Percentiles rank a stretch among this genome's conserved stretches.
These are phyloP conservation scores for Malthinus seriepunctatus DNA, from an alignment of 2,888 invertebrate species.

Conservation along the genomic window DNA sequence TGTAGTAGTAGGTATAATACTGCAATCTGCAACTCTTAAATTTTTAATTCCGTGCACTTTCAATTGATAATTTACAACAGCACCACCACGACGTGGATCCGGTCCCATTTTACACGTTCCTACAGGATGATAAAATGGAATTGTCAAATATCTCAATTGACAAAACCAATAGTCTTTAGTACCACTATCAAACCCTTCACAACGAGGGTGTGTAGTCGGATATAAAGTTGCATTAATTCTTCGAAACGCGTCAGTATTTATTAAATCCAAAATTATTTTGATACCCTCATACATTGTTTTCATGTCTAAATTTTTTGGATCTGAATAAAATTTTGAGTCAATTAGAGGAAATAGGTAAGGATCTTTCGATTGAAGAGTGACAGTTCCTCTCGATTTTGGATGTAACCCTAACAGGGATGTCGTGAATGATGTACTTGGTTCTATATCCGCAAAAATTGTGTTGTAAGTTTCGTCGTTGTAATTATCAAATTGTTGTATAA, in stretches of 20 bases:
- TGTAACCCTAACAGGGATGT: slow-evolving; percentile 79
- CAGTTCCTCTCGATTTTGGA: slow-evolving; percentile 85
- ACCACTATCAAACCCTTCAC: slow-evolving; percentile 70
- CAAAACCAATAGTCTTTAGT: slow-evolving; percentile 85
- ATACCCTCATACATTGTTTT: slow-evolving; percentile 83
- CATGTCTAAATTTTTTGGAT: slow-evolving; percentile 78
- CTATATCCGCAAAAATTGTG: slow-evolving; percentile 81
- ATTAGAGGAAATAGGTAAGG: too few relatives aligned
- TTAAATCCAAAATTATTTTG: too few relatives aligned
- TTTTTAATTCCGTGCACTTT: slow-evolving; percentile 78
- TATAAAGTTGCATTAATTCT: too few relatives aligned
- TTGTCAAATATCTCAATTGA: too few relatives aligned
- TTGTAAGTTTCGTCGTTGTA: too few relatives aligned
- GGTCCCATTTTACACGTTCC: slow-evolving; percentile 90
- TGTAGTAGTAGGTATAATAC: slow-evolving; percentile 86
- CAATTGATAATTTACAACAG: slow-evolving; percentile 79
- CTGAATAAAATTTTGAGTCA: slow-evolving; percentile 91
- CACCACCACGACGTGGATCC: slow-evolving; percentile 67
- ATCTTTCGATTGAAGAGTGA: slow-evolving; percentile 80
- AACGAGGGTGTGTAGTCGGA: slow-evolving; percentile 82
- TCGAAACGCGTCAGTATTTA: too few relatives aligned
- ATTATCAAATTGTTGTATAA: slow-evolving; percentile 77
- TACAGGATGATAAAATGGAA: slow-evolving; percentile 82
- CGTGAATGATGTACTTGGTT: slow-evolving; percentile 81
- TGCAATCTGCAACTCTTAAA: slow-evolving; percentile 80